Percentiles rank a stretch among this genome's conserved stretches.
These are phyloP conservation scores for Melinaea marsaeus DNA, from an alignment of 2,888 invertebrate genomes.

Conservation along the genomic window DNA sequence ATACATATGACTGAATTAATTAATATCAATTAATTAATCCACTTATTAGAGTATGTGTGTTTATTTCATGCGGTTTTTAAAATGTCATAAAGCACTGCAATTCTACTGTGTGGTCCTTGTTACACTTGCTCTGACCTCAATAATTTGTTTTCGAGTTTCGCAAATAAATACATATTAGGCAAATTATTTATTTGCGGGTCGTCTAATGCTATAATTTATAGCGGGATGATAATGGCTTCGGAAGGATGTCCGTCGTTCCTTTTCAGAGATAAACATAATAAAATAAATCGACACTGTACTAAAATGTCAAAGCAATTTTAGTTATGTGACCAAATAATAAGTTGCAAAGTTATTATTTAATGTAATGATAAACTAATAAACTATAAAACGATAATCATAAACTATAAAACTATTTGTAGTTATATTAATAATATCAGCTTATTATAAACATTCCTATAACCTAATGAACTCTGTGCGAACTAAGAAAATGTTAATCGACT, in stretches of 20 bases:
- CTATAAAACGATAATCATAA: too few species aligned
- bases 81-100: constrained; percentile 29
- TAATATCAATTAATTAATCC: constrained; percentile 22
- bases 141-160: constrained; percentile 26
- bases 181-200: background rate
- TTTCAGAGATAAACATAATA: too few species aligned
- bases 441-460: too few species aligned
- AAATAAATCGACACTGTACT: too few species aligned
- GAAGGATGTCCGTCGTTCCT: too few species aligned
- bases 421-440: too few species aligned
- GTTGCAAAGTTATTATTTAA: too few species aligned
- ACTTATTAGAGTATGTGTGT: constrained; percentile 21
- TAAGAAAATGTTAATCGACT: background rate
- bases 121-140: constrained; percentile 34
- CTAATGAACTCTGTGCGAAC: background rate
- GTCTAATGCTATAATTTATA: background rate
- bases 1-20: constrained; percentile 16
- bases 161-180: constrained; percentile 17
- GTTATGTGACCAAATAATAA: too few species aligned
- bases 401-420: too few species aligned
- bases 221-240: too few species aligned
- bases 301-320: too few species aligned
- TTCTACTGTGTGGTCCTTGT: constrained; percentile 29
- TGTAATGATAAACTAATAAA: too few species aligned
- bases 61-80: constrained; percentile 12